Evolutionary conservation across 2,113 vertebrate species (phyloP), one percentile per base, ranked within the genome.

Genomic region (Grus americana): DNA sequence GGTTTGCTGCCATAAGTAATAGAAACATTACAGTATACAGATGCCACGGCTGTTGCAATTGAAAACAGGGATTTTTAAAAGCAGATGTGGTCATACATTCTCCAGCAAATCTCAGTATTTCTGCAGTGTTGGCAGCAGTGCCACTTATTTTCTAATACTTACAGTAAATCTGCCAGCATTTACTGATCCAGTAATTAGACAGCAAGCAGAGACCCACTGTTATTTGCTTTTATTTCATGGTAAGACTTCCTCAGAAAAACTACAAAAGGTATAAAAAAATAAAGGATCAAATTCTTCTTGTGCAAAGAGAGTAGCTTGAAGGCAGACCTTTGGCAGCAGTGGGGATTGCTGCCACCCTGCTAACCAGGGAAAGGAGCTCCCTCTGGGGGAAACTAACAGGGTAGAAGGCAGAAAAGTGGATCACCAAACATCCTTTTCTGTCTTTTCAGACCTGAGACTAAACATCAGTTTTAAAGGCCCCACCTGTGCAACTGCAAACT

Each of bases 371-470:
- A 86, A 50, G 59, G 74, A 88, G 22, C 12, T 68, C 38, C 6
- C 23, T 68, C 5, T 3, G 7, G 17, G n/a, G 47, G 26, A 63
- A 38, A 13, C 22, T 71, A 66, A 50, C 10, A 36, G 21, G 11
- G 20, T 46, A 67, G 57, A 78, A 78, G 27, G 55, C 54, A 76
- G 55, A 84, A 92, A 26, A 9, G 71, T 44, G 6, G 49, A 81
- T 91, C 38, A 86, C 12, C 21, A 50, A 74, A 46, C 40, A 9
- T 49, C 7, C 61, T 86, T 63, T 85, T 34, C 73, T 96, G 79
- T 90, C 67, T 70, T 97, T 96, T 96, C 86, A 95, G 78, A 74
- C 50, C 84, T 54, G 50, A 93, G 61, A 90, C 5, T 6, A 79
- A 63, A 93, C 2, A 5, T 13, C 1, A 57, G 18, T 47, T 91